phyloP scores from a whole-genome alignment of 1,140 invertebrate species.

The Orius laevigatus region DNA sequence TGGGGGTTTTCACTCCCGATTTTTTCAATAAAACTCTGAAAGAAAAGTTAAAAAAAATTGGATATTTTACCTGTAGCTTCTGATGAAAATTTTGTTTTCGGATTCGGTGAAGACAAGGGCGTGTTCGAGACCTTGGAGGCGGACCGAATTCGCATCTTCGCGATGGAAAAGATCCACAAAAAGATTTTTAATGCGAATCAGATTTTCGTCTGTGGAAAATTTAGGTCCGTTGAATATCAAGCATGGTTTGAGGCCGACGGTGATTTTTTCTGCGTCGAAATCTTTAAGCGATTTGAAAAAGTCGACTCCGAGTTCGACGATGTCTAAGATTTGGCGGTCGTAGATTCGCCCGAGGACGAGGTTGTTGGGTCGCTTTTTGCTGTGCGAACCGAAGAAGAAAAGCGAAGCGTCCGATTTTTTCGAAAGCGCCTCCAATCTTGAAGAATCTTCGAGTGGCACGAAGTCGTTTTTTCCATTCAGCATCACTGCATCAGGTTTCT shows the following conservation, averaged over 20 bases:
- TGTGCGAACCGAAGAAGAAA: conserved; percentile 80
- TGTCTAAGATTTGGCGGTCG: conserved; percentile 81
- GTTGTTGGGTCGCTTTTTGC: conserved; percentile 90
- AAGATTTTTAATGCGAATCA: conserved; percentile 71
- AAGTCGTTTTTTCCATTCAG: conserved; percentile 69
- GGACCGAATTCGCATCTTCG: conserved; percentile 55
- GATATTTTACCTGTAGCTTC: conserved; percentile 58
- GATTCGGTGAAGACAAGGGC: conserved; percentile 73
- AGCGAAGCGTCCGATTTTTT: conserved; percentile 74
- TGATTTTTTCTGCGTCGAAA: conserved; percentile 64
- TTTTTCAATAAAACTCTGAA: conserved; percentile 74
- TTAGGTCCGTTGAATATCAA: conserved; percentile 83
- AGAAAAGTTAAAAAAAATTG: conserved; percentile 14
- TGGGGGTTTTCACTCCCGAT: conserved; percentile 68
- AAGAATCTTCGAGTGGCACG: conserved; percentile 70
- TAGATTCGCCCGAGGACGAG: conserved; percentile 66
- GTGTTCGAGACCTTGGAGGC: conserved; percentile 85
- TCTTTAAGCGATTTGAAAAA: conserved; percentile 61
- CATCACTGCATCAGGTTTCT: conserved; percentile 66
- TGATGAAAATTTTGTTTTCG: conserved; percentile 61
- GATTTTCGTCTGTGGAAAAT: conserved; percentile 69
- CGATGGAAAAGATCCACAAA: conserved; percentile 88
- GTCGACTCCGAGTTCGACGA: conserved; percentile 88
- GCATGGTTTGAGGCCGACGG: conserved; percentile 75
- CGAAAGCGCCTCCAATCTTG: conserved; percentile 66